These are phyloP conservation scores for Tiliqua scincoides DNA, from an alignment of 2,113 vertebrate genomes.

Conservation along the genomic window DNA sequence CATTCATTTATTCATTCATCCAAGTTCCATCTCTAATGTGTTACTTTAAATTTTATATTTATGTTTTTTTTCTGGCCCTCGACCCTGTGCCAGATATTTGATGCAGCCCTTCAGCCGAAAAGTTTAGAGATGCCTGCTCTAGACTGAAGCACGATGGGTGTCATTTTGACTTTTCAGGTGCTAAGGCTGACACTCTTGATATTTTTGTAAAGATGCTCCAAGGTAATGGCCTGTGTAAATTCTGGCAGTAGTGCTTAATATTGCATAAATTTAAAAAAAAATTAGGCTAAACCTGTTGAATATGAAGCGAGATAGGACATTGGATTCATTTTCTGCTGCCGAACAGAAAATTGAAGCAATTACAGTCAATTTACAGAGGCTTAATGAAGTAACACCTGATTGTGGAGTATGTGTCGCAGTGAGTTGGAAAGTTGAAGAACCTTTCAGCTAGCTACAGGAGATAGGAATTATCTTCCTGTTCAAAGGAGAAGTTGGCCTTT, in stretches of 20 bases:
- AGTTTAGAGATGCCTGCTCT: too few relatives aligned
- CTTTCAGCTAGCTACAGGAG: conserved; percentile 14
- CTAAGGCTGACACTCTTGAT: conserved; percentile 7
- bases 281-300: conserved; percentile 23
- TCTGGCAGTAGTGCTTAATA: conserved; percentile 46
- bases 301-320: conserved; percentile 15
- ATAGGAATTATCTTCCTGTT: neutral
- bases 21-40: too few relatives aligned
- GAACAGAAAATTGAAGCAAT: conserved; percentile 34
- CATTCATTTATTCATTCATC: too few relatives aligned
- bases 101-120: too few relatives aligned
- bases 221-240: conserved; percentile 32
- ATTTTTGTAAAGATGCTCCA: conserved; percentile 23
- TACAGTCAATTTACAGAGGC: conserved; percentile 11
- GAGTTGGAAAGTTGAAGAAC: neutral
- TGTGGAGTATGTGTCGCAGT: too few relatives aligned
- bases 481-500: neutral
- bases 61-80: too few relatives aligned
- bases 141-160: neutral
- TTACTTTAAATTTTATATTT: too few relatives aligned
- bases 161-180: conserved; percentile 6
- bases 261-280: conserved; percentile 19
- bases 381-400: conserved; percentile 27
- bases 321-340: conserved; percentile 32
- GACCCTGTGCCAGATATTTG: too few relatives aligned